phyloP scores from a whole-genome alignment of 1,140 invertebrate genomes.

The Mya arenaria region DNA sequence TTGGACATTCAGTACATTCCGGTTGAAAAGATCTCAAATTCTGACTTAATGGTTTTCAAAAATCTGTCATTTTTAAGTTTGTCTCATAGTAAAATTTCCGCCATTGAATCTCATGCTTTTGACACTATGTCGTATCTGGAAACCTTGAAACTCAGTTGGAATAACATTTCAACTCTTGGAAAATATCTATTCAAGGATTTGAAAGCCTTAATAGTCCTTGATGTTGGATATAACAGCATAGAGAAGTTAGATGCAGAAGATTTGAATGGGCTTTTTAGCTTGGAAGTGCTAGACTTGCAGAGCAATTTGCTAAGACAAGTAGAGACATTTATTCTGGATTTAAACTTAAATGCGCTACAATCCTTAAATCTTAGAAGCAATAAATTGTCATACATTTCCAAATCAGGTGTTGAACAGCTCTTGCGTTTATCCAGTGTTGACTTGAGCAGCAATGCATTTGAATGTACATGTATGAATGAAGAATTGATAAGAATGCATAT shows the following conservation, averaged over 20 bases:
- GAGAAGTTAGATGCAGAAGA: slow-evolving; percentile 30
- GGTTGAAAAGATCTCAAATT: slow-evolving; percentile 2
- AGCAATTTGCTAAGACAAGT: slow-evolving; percentile 54
- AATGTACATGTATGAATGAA: slow-evolving; percentile 72
- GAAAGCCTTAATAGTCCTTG: slow-evolving; percentile 54
- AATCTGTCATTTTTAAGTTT: slow-evolving; percentile 1
- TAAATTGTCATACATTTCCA: slow-evolving; percentile 32
- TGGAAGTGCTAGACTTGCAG: slow-evolving; percentile 51
- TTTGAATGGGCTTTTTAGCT: slow-evolving; percentile 39
- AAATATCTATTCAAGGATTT: slow-evolving; percentile 52
- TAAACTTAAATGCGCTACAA: slow-evolving; percentile 37
- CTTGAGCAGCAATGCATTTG: slow-evolving; percentile 70
- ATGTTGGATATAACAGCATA: slow-evolving; percentile 62
- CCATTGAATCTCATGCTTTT: slow-evolving; percentile 54
- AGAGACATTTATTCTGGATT: slow-evolving; percentile 36
- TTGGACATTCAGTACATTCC: slow-evolving; percentile 44
- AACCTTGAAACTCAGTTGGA: slow-evolving; percentile 64
- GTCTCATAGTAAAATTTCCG: slow-evolving; percentile 31
- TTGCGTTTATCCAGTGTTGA: slow-evolving; percentile 52
- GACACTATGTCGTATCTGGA: slow-evolving; percentile 55
- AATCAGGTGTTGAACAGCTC: slow-evolving; percentile 34
- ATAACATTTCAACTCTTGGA: slow-evolving; percentile 59
- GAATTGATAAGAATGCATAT: slow-evolving; percentile 37
- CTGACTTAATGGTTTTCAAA: not conserved
- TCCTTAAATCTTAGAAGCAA: slow-evolving; percentile 59